Evolutionary conservation across 2,113 vertebrate species (phyloP), one percentile per base, ranked within the genome.

Genomic region (Syrrhaptes paradoxus): DNA sequence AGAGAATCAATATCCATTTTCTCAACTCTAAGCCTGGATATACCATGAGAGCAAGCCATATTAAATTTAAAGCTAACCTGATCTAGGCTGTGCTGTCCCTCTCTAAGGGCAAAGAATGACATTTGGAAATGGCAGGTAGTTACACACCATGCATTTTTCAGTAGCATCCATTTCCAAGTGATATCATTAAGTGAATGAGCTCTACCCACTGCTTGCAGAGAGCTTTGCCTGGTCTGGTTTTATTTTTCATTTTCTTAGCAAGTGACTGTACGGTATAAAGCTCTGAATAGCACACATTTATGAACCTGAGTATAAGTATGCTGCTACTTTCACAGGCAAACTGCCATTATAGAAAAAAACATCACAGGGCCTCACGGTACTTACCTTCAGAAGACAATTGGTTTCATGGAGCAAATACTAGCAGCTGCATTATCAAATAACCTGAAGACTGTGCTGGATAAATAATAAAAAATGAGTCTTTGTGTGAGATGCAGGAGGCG

Each of bases 121-220:
- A 92, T 90, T 93, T 90, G 63, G 36, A 94, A 76, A 88, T 43
- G 19, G 46, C 75, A 93, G 36, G 63, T 73, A 52, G 41, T 76
- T 91, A 75, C 49, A 79, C 31, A 45, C 45, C 21, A n/a, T 65
- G 49, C 41, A 85, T 91, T 94, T 90, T 93, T 87, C 78, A 95
- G 54, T n/a, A 88, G 49, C 62, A 66, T 79, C 49, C 65, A n/a
- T 83, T 89, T 83, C 58, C 78, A 87, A 78, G 26, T 18, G n/a
- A 19, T 62, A 45, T 66, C 46, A 46, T 88, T 82, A 73, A n/a
- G 45, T 15, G 14, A 73, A 80, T 51, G 49, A 90, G 45, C 49
- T 75, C 36, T 46, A 24, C 25, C 55, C 58, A 6, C 15, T 62
- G 8, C 66, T 32, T 26, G 34, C 9, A 25, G 6, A 85, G 32